phyloP scores from a whole-genome alignment of 1,140 invertebrate species.

The Globodera ellingtonae region DNA sequence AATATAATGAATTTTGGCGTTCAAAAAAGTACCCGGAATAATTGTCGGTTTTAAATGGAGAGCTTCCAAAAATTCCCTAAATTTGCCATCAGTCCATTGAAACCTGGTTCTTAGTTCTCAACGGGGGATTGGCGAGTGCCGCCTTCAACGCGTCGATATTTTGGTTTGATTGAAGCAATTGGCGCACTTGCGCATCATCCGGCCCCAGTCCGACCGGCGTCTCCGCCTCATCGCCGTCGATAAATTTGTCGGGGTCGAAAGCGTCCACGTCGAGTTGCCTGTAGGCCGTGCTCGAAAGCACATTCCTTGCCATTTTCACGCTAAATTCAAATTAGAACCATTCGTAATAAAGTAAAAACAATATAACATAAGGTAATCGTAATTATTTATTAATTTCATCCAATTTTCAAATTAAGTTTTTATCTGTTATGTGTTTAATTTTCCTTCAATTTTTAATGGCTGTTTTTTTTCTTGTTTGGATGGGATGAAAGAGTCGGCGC shows the following conservation, averaged over 20 bases:
- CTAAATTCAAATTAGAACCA: too few relatives aligned
- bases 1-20: too few relatives aligned
- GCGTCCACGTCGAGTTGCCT: conserved; percentile 41
- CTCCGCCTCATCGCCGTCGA: conserved; percentile 30
- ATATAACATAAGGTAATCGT: too few relatives aligned
- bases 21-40: neutral
- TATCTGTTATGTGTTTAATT: too few relatives aligned
- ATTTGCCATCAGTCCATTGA: neutral
- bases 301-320: conserved; percentile 32
- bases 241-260: conserved; percentile 38
- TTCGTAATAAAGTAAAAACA: too few relatives aligned
- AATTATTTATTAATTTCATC: too few relatives aligned
- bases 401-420: too few relatives aligned
- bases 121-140: conserved; percentile 43
- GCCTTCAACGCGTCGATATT: conserved; percentile 40
- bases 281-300: conserved; percentile 32
- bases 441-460: too few relatives aligned
- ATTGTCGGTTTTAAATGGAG: neutral
- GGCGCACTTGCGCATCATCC: conserved; percentile 39
- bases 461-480: too few relatives aligned
- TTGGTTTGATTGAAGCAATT: conserved; percentile 37
- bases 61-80: too few relatives aligned
- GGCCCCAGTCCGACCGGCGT: conserved; percentile 34
- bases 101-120: conserved; percentile 48
- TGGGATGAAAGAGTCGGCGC: too few relatives aligned